Evolutionary conservation across 1,140 invertebrate genomes (phyloP).

Genomic region (Phenacoccus solenopsis): DNA sequence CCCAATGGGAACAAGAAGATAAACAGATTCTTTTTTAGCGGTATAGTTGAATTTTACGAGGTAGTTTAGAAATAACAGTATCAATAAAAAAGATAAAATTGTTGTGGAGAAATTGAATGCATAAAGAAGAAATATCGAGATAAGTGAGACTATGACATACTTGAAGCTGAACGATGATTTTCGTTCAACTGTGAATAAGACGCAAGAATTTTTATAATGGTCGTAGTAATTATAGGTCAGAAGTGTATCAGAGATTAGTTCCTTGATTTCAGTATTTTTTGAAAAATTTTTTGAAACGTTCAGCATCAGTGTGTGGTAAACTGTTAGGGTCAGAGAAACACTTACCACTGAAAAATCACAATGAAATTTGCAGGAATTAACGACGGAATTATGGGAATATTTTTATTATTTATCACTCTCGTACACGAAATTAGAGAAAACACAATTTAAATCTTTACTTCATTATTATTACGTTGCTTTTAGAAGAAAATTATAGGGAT

Average conservation of each 20-base stretch:
- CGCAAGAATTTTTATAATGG: background rate
- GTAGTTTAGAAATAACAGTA: background rate
- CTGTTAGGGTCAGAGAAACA: background rate
- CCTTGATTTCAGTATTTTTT: background rate
- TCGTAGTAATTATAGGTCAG: background rate
- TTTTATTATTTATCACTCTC: too few species aligned
- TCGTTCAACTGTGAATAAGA: background rate
- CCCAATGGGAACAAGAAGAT: constrained; percentile 21
- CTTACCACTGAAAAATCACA: too few species aligned
- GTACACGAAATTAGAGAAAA: too few species aligned
- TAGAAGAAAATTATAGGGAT: too few species aligned
- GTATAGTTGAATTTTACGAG: constrained; percentile 11
- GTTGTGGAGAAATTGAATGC: background rate
- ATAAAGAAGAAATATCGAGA: background rate
- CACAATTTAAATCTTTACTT: too few species aligned
- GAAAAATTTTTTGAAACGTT: background rate
- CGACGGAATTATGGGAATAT: too few species aligned
- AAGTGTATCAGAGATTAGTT: background rate
- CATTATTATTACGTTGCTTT: too few species aligned
- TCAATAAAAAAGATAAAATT: background rate
- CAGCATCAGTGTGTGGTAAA: background rate
- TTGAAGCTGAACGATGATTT: background rate
- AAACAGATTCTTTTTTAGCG: constrained; percentile 24
- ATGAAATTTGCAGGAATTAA: too few species aligned
- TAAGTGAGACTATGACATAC: background rate